phyloP scores from a whole-genome alignment of 2,797 vertebrate genomes.

The Falco rusticolus region DNA sequence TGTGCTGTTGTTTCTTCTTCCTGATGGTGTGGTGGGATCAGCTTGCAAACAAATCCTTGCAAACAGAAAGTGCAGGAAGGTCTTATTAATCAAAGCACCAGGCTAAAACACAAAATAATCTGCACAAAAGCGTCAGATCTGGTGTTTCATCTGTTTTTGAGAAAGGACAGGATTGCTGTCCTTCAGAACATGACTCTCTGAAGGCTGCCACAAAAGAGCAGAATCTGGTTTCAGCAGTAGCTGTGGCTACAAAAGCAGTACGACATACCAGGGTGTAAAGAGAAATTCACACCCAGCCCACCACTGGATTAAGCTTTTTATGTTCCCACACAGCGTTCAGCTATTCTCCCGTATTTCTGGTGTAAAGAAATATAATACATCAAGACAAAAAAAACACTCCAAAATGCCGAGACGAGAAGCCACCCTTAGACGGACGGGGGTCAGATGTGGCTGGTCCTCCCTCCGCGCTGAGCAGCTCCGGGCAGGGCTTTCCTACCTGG shows the following conservation, averaged over 20 bases:
- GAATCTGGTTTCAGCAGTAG: not conserved
- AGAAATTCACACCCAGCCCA: not conserved
- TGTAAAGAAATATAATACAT: not conserved
- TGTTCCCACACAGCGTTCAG: not conserved
- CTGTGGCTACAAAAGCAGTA: not conserved
- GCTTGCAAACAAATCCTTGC: not conserved
- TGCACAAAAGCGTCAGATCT: not conserved
- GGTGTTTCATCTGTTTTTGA: not conserved
- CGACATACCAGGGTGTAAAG: not conserved
- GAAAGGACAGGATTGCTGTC: not conserved
- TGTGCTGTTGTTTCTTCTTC: not conserved
- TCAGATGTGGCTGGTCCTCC: not conserved
- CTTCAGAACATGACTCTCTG: not conserved
- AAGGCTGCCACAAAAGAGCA: not conserved
- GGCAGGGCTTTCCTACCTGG: not conserved
- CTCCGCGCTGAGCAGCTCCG: fast-evolving
- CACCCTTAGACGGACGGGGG: fast-evolving
- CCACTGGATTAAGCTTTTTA: not conserved
- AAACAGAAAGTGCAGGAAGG: not conserved
- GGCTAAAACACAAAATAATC: not conserved
- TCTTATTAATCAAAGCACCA: not conserved
- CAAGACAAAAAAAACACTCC: not conserved
- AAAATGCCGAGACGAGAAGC: not conserved
- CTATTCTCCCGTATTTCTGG: not conserved
- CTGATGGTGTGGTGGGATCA: not conserved